A percentile compares a stretch with the other conserved stretches of the same genome.
Conservation (phyloP, 2,113 vertebrate species). For the Lathamus discolor region DNA sequence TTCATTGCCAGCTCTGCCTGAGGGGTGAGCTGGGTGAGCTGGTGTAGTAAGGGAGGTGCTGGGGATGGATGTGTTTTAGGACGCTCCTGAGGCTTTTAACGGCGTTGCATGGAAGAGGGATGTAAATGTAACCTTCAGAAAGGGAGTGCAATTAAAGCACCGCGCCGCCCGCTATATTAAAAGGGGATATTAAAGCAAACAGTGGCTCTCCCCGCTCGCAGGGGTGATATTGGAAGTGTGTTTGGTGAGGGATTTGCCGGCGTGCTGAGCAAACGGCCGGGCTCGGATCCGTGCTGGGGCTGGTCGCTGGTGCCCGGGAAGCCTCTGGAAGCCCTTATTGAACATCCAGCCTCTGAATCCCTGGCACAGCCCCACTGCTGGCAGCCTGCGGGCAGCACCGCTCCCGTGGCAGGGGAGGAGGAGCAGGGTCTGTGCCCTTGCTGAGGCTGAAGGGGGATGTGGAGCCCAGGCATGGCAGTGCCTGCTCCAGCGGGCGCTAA, state of each 20-base stretch:
- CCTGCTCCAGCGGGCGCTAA: rapidly evolving
- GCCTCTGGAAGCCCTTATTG: background rate
- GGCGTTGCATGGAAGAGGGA: background rate
- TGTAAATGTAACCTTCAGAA: constrained; percentile 73
- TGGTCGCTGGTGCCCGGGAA: background rate
- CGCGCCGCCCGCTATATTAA: constrained; percentile 39
- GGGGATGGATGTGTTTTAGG: background rate
- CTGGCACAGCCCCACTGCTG: background rate
- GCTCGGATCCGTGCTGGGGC: background rate
- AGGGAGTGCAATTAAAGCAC: constrained; percentile 6
- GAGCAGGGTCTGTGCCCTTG: background rate
- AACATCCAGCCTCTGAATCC: background rate
- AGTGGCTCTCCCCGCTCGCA: background rate
- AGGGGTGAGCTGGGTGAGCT: rapidly evolving
- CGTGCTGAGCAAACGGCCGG: background rate
- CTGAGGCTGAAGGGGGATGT: background rate
- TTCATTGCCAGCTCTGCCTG: background rate
- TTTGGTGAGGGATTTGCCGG: constrained; percentile 39
- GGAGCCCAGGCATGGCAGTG: rapidly evolving
- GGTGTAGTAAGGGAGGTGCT: rapidly evolving
- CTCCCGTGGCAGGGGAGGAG: background rate
- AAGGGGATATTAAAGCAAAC: constrained; percentile 68
- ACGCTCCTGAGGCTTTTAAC: background rate
- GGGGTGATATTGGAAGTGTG: background rate
- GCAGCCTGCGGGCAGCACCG: background rate